Evolutionary conservation across 2,113 vertebrate species (phyloP).

Genomic region (Cyanoliseus patagonus): DNA sequence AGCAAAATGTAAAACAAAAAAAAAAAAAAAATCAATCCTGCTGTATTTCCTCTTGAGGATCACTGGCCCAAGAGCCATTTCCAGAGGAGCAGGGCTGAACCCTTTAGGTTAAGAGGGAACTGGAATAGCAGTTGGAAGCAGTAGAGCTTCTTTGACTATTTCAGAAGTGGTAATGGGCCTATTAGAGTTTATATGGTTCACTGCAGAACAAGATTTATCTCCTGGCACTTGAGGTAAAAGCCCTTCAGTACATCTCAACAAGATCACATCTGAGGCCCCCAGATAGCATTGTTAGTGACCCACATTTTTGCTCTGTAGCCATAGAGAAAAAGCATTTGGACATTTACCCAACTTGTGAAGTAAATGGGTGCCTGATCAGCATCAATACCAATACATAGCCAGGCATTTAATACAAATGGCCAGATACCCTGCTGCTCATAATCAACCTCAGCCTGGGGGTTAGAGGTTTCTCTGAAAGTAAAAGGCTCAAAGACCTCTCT

Average conservation of each 20-base stretch:
- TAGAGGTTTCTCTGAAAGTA: neutral
- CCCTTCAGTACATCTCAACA: neutral
- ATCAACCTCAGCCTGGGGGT: neutral
- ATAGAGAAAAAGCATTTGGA: neutral
- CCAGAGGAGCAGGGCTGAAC: neutral
- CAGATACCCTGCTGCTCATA: neutral
- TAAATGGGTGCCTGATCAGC: neutral
- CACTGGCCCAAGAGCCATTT: neutral
- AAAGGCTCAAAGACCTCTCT: neutral
- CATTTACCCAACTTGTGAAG: fast-evolving
- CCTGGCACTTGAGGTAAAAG: neutral
- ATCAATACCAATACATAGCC: neutral
- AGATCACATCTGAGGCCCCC: neutral
- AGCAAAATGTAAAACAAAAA: neutral
- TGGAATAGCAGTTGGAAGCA: neutral
- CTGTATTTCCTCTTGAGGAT: neutral
- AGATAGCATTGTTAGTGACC: neutral
- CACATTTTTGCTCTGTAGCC: neutral
- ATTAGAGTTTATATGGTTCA: neutral
- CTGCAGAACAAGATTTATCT: neutral
- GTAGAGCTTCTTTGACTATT: neutral
- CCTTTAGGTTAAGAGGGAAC: neutral
- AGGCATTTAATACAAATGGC: neutral
- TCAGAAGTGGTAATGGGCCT: neutral
- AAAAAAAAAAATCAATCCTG: neutral